phyloP scores from a whole-genome alignment of 2,797 vertebrate species.

The Melanotaenia parkinsoni region DNA sequence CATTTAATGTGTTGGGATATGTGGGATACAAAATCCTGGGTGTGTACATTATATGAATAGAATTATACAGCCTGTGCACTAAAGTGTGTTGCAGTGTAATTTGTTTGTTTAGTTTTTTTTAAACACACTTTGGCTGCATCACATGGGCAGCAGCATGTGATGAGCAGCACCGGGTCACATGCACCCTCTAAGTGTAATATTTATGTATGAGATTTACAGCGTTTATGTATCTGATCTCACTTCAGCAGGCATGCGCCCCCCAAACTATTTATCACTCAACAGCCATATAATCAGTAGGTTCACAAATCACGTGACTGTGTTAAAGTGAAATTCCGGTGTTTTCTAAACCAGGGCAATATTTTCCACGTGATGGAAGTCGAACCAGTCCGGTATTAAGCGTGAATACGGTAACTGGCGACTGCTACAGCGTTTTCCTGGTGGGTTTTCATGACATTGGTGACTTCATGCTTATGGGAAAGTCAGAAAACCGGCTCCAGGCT shows the following conservation, averaged over 20 bases:
- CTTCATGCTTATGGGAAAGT: background rate
- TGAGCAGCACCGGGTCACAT: slow-evolving; percentile 18
- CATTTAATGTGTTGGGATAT: slow-evolving; percentile 23
- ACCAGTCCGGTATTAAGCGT: background rate
- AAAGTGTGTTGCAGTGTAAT: slow-evolving; percentile 15
- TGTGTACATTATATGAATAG: slow-evolving; percentile 32
- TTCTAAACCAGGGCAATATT: background rate
- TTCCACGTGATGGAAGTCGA: background rate
- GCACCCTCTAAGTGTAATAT: background rate
- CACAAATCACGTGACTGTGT: background rate
- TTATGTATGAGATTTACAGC: slow-evolving; percentile 14
- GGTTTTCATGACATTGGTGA: background rate
- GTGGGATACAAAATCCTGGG: slow-evolving; percentile 25
- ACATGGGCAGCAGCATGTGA: slow-evolving; percentile 29
- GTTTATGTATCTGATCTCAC: background rate
- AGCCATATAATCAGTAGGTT: background rate
- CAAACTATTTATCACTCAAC: background rate
- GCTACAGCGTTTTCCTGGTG: background rate
- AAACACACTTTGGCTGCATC: slow-evolving; percentile 3
- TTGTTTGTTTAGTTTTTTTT: slow-evolving; percentile 24
- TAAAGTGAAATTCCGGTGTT: background rate
- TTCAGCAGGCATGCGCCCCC: background rate
- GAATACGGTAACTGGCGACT: background rate
- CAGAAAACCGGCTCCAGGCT: background rate
- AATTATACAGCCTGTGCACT: slow-evolving; percentile 5